Base-by-base conservation (phyloP, 1,140 invertebrate species). In the Aphidius gifuensis region DNA sequence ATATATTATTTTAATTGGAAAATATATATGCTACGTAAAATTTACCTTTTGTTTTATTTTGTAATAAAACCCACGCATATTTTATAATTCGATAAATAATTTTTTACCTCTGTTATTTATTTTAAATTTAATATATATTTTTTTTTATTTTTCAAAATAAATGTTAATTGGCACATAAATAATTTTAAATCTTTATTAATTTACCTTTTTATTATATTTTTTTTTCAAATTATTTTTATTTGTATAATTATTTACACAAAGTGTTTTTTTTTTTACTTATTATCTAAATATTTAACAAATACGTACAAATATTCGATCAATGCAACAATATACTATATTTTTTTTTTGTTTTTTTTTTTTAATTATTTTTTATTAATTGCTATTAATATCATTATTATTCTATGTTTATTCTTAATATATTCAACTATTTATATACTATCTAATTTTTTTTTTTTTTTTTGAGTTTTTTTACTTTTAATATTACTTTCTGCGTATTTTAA, bases 401-500 rank as follows among this genome's bases (percentile, higher is more conserved):
- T 66, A 47, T 45, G 43, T 38, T 59, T 59, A 32, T 32, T 32
- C 23, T 64, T 48, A 64, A 51, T 64, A 6, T 54, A 48, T 53
- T 55, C 8, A 49, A 61, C 51, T 57, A 11, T 64, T 40, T 56
- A 39, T 40, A 44, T 61, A 43, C 53, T 39, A 8, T 40, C 44
- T 44, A 61, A 61, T 23, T 58, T 64, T 62, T 48, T 66, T 58
- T 64, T 62, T 48, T 66, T 53, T 45, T 53, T 40, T 59, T 59
- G 43, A 48, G 21, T 49, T 60, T 63, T 64, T 65, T 50, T 69
- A 69, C 49, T 67, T 66, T 61, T 32, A 32, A 32, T 32, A 32
- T 60, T 72, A 72, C 69, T 72, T 72, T 71, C 70, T 64, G 43
- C 54, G 66, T 64, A 70, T 58, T 59, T 53, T 65, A 60, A 58